Conservation (phyloP, 1,140 invertebrate species). For the Papilio machaon region DNA sequence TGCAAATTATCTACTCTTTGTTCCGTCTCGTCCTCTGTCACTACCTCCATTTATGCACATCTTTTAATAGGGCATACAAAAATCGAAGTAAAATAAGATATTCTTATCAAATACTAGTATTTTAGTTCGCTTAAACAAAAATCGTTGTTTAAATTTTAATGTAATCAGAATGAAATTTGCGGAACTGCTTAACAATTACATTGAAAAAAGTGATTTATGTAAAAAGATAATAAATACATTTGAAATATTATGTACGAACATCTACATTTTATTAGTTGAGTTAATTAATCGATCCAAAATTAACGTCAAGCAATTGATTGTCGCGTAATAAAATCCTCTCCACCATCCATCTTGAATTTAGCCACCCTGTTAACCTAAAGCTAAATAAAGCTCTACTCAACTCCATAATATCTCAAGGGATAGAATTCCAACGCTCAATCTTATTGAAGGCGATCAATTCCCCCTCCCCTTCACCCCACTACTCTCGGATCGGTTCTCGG, state of each 20-base stretch:
- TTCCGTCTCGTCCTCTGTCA: conserved; percentile 61
- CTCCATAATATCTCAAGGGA: conserved; percentile 47
- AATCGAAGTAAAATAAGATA: background rate
- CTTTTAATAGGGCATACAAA: background rate
- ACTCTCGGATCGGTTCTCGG: conserved; percentile 51
- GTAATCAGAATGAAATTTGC: too few relatives aligned
- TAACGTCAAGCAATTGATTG: conserved; percentile 8
- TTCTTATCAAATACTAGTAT: too few relatives aligned
- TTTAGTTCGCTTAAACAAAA: too few relatives aligned
- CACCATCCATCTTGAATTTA: conserved; percentile 56
- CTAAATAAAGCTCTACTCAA: conserved; percentile 44
- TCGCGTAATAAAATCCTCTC: conserved; percentile 25
- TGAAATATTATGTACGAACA: too few relatives aligned
- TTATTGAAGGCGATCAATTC: conserved; percentile 64
- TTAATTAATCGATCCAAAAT: background rate
- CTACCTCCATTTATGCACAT: conserved; percentile 52
- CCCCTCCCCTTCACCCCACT: conserved; percentile 40
- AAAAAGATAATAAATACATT: background rate
- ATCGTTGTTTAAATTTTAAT: too few relatives aligned
- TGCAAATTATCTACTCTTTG: conserved; percentile 74
- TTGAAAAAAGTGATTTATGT: background rate
- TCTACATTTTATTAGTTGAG: background rate
- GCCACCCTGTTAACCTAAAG: conserved; percentile 34
- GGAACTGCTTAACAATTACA: too few relatives aligned
- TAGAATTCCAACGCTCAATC: conserved; percentile 62